Base-by-base conservation (phyloP, 2,797 vertebrate genomes). In the Hybognathus amarus region DNA sequence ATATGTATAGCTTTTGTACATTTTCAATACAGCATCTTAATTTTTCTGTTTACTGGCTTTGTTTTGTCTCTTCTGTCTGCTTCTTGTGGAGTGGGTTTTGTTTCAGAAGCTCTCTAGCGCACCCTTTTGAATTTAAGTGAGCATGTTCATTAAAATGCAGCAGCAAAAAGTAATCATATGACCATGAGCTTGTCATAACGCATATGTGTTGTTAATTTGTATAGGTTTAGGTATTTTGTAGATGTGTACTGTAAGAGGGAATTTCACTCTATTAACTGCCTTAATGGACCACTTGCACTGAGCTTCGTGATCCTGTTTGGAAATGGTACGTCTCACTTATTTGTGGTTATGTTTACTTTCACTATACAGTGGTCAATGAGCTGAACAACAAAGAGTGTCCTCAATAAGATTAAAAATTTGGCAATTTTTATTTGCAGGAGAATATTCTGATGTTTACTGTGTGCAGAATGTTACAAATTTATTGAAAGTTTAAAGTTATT, bases 1-100 rank as follows among this genome's bases (percentile, higher is more conserved):
- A 79, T 88, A 91, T 97, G 96, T 95, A 96, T 96, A 98, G 92
- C 90, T 97, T 98, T 98, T 98, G 97, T 98, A 98, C 96, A 98
- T 98, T 94, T 94, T 96, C 93, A 95, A 95, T 78, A 94, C 96
- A 96, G 90, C 94, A 96, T 96, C 91, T 89, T 70, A 77, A 71
- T 89, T 91, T 90, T 91, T 88, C 87, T 90, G 89, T 92, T 90
- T 87, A 63, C 75, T 80, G 79, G 68, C 85, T 84, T 54, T 86
- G 87, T 36, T 77, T 91, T 84, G 85, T 89, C 85, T 92, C 84
- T 85, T 90, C 79, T 92, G 42, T 80, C 70, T 83, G 45, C 38
- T 78, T 86, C 85, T 85, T 61, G 91, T 84, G 89, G 88, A 91
- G 84, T 33, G 77, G 59, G 77, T 68, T 38, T 79, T 75, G 69